Base-by-base conservation (phyloP, 2,797 vertebrate genomes). In the Crenichthys baileyi region DNA sequence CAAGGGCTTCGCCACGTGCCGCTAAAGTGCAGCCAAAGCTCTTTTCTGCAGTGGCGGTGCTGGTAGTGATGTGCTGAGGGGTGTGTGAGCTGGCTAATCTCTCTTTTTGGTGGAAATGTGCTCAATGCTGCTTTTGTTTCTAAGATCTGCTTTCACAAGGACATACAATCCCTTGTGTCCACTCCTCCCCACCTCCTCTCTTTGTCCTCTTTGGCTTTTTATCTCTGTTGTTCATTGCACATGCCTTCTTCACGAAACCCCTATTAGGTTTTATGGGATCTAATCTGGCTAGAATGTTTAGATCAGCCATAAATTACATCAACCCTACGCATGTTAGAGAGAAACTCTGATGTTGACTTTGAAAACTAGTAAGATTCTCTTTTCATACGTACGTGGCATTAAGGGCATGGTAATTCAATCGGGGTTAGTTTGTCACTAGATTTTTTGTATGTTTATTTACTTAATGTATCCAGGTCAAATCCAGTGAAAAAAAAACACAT, bases 61-160 rank as follows among this genome's bases (percentile, higher is more conserved):
- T 48, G 79, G 72, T 65, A 77, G 72, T 79, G 83, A 61, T 82
- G 86, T 85, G 89, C 61, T 31, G 68, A 60, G 70, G 76, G 20
- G 81, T 73, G 83, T 67, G 65, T 48, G 71, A 24, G 61, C 61
- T 24, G 79, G 86, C 82, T 94, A 94, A 95, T 95, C 93, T 94
- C 90, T 91, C 85, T 80, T 89, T 90, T 89, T 87, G 91, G 88
- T 88, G 89, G 90, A 86, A n/a, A 82, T 75, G 12, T 87, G 88
- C 90, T 95, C 91, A 94, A 94, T 95, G 94, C 92, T 92, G 91
- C 94, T 94, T 95, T 95, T 94, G 94, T 94, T 94, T 95, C 91
- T 84, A 89, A 91, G 87, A 92, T 92, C 90, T 92, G 92, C 93
- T 94, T 94, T 94, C 89, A 91, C 80, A 65, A 88, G 91, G 92